Evolutionary conservation across 2,797 vertebrate species (phyloP).

Genomic region (Macropodus opercularis): DNA sequence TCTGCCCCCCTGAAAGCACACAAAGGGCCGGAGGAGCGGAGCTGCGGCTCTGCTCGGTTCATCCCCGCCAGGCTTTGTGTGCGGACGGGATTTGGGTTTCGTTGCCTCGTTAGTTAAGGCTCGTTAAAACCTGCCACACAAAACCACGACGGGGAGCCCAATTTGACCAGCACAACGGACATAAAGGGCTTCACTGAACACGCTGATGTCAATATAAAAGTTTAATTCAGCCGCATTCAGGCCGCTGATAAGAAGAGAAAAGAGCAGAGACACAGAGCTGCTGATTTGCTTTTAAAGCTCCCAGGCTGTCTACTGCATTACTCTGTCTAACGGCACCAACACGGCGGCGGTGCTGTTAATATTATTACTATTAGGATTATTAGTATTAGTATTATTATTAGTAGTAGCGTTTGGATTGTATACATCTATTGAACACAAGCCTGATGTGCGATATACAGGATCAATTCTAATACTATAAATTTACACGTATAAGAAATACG

Average conservation of each 20-base stretch:
- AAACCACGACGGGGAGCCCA: conserved; percentile 93
- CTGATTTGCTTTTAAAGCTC: neutral
- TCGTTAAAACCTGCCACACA: conserved; percentile 89
- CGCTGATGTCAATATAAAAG: conserved; percentile 50
- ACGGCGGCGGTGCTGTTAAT: too few relatives aligned
- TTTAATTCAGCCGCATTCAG: conserved; percentile 52
- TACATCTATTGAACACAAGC: too few relatives aligned
- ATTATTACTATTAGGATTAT: too few relatives aligned
- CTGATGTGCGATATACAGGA: too few relatives aligned
- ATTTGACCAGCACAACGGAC: conserved; percentile 90
- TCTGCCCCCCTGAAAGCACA: conserved; percentile 52
- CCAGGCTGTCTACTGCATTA: too few relatives aligned
- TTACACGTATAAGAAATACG: too few relatives aligned
- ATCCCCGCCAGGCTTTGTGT: conserved; percentile 60
- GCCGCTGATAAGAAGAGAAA: conserved; percentile 23
- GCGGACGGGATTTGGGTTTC: conserved; percentile 46
- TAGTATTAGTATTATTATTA: too few relatives aligned
- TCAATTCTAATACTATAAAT: too few relatives aligned
- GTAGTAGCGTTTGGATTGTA: too few relatives aligned
- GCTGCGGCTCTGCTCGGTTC: conserved; percentile 48
- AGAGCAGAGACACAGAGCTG: neutral
- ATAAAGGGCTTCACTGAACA: conserved; percentile 81
- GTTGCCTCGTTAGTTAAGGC: conserved; percentile 69
- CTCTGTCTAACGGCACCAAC: too few relatives aligned
- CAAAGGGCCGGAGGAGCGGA: conserved; percentile 61